Evolutionary conservation across 2,797 vertebrate genomes (phyloP), one percentile per base, ranked within the genome.

Genomic region (Chelon auratus): DNA sequence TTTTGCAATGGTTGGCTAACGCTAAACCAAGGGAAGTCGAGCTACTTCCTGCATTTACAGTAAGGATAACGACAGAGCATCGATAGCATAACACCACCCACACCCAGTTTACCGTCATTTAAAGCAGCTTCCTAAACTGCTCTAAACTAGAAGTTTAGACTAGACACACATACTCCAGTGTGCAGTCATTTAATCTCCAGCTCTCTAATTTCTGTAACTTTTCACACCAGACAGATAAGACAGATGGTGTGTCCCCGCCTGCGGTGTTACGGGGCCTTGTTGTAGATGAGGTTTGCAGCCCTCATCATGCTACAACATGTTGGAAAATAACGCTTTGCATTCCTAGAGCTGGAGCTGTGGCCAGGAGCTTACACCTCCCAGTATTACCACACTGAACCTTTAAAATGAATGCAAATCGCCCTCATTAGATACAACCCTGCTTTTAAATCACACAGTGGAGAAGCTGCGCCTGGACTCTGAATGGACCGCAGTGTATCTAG

Each of bases 1-100:
- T 13, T 22, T 47, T 20, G 3, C 26, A 63, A 45, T 24, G 33
- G 33, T 48, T 9, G 56, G 80, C 75, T 75, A 60, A 76, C 47
- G 84, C 77, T 83, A 80, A 60, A 74, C 47, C 54, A 4, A 33
- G 80, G 88, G 88, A 88, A 87, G 88, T 86, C 3, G 58, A 72
- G 62, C 75, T 72, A 91, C 87, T 92, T 92, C 89, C 90, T 92
- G 88, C 83, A 89, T 86, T 78, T 65, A 70, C 70, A 63, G 64
- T 71, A 24, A 18, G 40, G 40, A 56, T 76, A 72, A 60, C 80
- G 80, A 86, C 76, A 68, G 53, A 51, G 60, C 75, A 68, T 67
- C 72, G 62, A 33, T 55, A n/a, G 67, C 39, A 18, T 2, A 70
- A 64, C 62, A 58, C 58, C 45, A 65, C 51, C 45, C 62, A 79